Evolutionary conservation across 2,888 invertebrate genomes (phyloP).

Genomic region (Xestoiulus laeticollis): DNA sequence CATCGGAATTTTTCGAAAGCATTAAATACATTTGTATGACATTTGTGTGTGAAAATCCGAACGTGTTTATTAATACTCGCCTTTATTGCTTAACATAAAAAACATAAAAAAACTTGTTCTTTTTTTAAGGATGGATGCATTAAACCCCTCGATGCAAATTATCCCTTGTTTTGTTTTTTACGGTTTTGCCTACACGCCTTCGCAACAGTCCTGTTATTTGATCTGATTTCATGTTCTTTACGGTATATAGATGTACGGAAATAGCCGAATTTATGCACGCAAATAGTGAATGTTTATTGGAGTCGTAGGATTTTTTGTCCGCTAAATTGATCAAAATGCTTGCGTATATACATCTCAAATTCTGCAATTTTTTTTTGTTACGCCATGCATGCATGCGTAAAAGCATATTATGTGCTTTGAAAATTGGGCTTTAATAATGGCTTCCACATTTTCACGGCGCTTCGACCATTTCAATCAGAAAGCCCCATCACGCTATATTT

Average conservation of each 20-base stretch:
- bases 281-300: not conserved
- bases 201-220: not conserved
- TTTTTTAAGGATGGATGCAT: not conserved
- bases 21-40: too few relatives aligned
- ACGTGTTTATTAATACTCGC: too few relatives aligned
- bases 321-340: constrained; percentile 34
- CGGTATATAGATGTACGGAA: not conserved
- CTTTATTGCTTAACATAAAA: not conserved
- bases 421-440: constrained; percentile 40
- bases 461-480: constrained; percentile 35
- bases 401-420: constrained; percentile 28
- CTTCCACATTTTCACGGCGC: constrained; percentile 38
- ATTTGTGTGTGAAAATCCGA: too few relatives aligned
- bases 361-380: not conserved
- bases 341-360: not conserved
- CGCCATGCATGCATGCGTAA: constrained; percentile 35
- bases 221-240: not conserved
- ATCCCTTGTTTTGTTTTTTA: not conserved
- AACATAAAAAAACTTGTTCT: not conserved
- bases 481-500: constrained; percentile 29
- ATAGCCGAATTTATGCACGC: not conserved
- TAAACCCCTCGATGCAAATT: not conserved
- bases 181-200: not conserved
- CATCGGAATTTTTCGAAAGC: too few relatives aligned
- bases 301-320: not conserved